phyloP scores from a whole-genome alignment of 2,888 invertebrate genomes.

The Apeira syringaria region DNA sequence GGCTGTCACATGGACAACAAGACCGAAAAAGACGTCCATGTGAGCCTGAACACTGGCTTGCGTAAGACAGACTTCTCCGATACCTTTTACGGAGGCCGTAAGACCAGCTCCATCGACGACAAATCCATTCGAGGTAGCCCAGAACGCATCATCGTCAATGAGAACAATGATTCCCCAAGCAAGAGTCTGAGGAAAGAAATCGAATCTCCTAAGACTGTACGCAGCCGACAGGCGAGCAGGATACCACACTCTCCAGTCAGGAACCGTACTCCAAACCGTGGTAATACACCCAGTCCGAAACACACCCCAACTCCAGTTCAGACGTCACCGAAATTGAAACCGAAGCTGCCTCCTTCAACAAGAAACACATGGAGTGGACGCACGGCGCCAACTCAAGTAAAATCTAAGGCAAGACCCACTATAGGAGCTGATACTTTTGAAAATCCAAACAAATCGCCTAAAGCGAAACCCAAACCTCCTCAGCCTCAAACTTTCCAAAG shows the following conservation, averaged over 20 bases:
- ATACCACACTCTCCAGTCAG: slow-evolving; percentile 76
- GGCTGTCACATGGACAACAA: slow-evolving; percentile 71
- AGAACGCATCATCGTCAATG: slow-evolving; percentile 64
- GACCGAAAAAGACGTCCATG: slow-evolving; percentile 80
- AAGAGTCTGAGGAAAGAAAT: slow-evolving; percentile 59
- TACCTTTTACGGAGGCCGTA: slow-evolving; percentile 83
- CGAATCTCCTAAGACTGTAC: slow-evolving; percentile 66
- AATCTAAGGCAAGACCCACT: slow-evolving; percentile 64
- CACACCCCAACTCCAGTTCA: slow-evolving; percentile 58
- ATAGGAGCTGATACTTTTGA: slow-evolving; percentile 73
- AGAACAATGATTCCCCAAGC: slow-evolving; percentile 71
- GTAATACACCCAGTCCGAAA: slow-evolving; percentile 75
- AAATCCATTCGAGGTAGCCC: slow-evolving; percentile 70
- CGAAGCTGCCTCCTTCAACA: slow-evolving; percentile 70
- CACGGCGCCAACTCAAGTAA: slow-evolving; percentile 65
- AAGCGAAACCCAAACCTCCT: slow-evolving; percentile 59
- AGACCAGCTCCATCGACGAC: slow-evolving; percentile 64
- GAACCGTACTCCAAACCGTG: slow-evolving; percentile 58
- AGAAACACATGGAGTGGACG: slow-evolving; percentile 91
- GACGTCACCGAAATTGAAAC: slow-evolving; percentile 71
- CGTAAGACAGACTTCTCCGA: slow-evolving; percentile 88
- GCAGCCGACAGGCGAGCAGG: slow-evolving; percentile 71
- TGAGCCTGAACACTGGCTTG: slow-evolving; percentile 87
- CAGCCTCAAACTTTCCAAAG: slow-evolving; percentile 76
- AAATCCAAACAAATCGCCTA: slow-evolving; percentile 86